Conservation (phyloP, 1,140 invertebrate species). For the Tenebrio molitor region DNA sequence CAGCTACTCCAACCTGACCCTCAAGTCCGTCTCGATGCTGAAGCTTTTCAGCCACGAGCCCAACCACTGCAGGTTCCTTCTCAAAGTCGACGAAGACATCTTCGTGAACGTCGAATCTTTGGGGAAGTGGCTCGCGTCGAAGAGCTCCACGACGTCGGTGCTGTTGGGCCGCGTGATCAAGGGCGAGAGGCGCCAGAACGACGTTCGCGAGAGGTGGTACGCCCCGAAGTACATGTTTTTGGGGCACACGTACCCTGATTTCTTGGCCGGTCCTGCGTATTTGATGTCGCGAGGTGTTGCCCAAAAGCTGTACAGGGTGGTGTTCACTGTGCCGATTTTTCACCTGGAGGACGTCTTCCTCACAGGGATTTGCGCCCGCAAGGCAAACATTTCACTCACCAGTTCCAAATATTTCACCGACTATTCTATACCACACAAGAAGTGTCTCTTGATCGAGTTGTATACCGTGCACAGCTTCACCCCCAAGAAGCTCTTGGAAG, state of each 20-base stretch:
- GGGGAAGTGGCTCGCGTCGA: too few species aligned
- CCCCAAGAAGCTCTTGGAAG: too few species aligned
- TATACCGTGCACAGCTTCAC: too few species aligned
- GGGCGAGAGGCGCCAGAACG: neutral
- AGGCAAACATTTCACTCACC: neutral
- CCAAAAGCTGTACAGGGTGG: neutral
- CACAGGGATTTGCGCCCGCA: neutral
- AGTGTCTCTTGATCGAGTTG: neutral
- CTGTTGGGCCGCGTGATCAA: too few species aligned
- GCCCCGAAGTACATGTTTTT: neutral
- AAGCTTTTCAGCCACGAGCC: conserved; percentile 79
- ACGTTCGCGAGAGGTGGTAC: conserved; percentile 1
- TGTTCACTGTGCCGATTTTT: neutral
- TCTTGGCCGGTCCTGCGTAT: neutral
- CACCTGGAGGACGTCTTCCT: conserved; percentile 16
- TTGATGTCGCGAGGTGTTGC: neutral
- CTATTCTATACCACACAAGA: neutral
- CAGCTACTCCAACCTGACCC: conserved; percentile 91
- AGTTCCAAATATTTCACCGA: neutral
- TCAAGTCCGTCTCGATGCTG: conserved; percentile 88
- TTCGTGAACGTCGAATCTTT: conserved; percentile 77
- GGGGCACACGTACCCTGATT: neutral
- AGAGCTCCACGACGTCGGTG: too few species aligned
- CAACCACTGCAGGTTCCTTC: conserved; percentile 71
- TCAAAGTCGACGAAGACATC: conserved; percentile 89